Conservation (phyloP, 2,113 vertebrate species). For the Willisornis vidua region DNA sequence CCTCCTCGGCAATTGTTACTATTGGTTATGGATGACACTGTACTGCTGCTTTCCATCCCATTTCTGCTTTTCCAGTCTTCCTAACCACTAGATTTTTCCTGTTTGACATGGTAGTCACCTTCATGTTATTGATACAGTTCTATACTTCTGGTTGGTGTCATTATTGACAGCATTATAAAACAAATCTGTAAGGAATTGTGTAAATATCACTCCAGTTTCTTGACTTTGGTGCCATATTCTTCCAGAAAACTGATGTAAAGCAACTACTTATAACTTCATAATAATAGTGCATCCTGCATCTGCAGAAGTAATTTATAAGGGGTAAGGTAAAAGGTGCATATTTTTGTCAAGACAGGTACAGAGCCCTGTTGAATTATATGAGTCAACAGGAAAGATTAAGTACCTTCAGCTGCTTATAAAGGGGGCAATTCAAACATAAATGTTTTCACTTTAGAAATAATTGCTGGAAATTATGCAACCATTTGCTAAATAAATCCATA, state of each 20-base stretch:
- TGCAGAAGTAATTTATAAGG: background rate
- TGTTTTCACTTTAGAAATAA: background rate
- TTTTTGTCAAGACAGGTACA: background rate
- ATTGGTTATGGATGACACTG: background rate
- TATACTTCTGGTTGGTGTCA: background rate
- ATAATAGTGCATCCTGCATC: background rate
- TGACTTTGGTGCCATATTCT: background rate
- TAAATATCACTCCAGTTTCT: background rate
- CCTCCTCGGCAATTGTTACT: background rate
- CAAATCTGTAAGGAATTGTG: background rate
- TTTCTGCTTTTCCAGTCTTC: background rate
- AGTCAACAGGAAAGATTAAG: background rate
- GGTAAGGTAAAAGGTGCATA: background rate
- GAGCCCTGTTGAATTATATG: background rate
- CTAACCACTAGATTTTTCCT: background rate
- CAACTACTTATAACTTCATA: background rate
- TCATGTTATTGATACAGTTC: background rate
- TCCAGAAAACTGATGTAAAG: background rate
- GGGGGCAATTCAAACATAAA: background rate
- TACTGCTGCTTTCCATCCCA: background rate
- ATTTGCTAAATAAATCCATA: background rate
- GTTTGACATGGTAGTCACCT: background rate
- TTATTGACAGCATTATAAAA: background rate
- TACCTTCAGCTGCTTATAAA: background rate
- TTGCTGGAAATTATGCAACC: constrained; percentile 8